Percentiles rank a stretch among this genome's conserved stretches.
phyloP scores from a whole-genome alignment of 2,113 vertebrate genomes.

The Callospermophilus lateralis region DNA sequence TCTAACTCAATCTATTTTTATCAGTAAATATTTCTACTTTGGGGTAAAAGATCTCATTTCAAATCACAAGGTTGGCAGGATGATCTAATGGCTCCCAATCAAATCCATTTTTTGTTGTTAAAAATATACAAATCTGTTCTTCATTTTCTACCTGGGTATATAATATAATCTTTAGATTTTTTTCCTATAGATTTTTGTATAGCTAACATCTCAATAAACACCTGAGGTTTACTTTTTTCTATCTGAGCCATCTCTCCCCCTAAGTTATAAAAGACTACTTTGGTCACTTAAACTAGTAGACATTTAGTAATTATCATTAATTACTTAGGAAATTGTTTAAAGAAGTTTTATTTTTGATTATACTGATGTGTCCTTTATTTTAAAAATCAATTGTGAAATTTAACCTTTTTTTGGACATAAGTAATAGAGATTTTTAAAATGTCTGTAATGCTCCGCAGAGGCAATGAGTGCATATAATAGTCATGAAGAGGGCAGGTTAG shows the following conservation, averaged over 20 bases:
- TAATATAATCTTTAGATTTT: neutral
- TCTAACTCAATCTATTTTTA: conserved; percentile 37
- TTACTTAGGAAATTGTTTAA: neutral
- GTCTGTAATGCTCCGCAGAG: conserved; percentile 87
- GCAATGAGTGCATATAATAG: conserved; percentile 97
- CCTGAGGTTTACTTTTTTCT: neutral
- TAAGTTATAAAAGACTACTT: neutral
- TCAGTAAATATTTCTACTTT: conserved; percentile 29
- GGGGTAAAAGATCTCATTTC: neutral
- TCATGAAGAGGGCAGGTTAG: conserved; percentile 96
- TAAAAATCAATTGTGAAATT: conserved; percentile 29
- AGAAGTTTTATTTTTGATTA: neutral
- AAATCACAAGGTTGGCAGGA: neutral
- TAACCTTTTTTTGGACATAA: neutral
- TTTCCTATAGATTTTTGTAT: conserved; percentile 14
- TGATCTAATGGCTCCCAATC: neutral
- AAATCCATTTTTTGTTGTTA: conserved; percentile 3
- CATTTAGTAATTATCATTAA: neutral
- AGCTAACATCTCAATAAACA: neutral
- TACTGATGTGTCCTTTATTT: neutral
- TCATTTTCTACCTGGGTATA: neutral
- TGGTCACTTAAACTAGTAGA: neutral
- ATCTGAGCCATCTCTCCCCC: neutral
- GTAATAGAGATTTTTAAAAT: neutral
- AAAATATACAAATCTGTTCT: conserved; percentile 53